phyloP scores from a whole-genome alignment of 2,797 vertebrate species.

The Enteromius anoplus region DNA sequence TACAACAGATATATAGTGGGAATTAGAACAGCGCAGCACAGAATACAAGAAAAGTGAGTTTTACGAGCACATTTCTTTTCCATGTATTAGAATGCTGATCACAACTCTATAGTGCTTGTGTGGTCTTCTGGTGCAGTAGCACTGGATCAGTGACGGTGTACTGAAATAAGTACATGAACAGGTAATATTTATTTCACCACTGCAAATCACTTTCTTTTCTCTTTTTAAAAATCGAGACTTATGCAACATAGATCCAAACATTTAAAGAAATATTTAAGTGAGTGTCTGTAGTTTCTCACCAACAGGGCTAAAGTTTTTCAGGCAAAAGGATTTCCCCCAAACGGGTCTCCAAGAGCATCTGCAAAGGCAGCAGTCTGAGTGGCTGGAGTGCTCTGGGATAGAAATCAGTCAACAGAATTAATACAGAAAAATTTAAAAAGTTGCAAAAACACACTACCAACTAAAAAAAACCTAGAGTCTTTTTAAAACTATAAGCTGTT shows the following conservation, averaged over 20 bases:
- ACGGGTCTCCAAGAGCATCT: slow-evolving; percentile 79
- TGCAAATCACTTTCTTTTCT: background rate
- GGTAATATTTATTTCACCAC: background rate
- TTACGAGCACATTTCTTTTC: slow-evolving; percentile 2
- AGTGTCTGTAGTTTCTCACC: background rate
- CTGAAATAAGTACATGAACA: slow-evolving; percentile 4
- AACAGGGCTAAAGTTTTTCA: slow-evolving; percentile 27
- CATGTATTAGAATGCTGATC: background rate
- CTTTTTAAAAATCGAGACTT: background rate
- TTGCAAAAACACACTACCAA: background rate
- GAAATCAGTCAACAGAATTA: background rate
- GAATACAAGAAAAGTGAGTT: slow-evolving; percentile 1
- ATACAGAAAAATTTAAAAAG: no score
- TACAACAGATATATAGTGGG: slow-evolving; percentile 4
- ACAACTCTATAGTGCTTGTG: background rate
- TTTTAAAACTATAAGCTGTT: background rate
- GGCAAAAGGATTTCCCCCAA: slow-evolving; percentile 60
- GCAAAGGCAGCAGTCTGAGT: slow-evolving; percentile 67
- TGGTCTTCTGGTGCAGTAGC: background rate
- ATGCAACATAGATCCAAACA: background rate
- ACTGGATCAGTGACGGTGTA: background rate
- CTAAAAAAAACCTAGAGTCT: background rate
- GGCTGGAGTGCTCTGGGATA: slow-evolving; percentile 60
- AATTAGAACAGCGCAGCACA: background rate
- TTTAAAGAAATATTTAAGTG: background rate